phyloP scores from a whole-genome alignment of 2,113 vertebrate species.

The Noctilio leporinus region DNA sequence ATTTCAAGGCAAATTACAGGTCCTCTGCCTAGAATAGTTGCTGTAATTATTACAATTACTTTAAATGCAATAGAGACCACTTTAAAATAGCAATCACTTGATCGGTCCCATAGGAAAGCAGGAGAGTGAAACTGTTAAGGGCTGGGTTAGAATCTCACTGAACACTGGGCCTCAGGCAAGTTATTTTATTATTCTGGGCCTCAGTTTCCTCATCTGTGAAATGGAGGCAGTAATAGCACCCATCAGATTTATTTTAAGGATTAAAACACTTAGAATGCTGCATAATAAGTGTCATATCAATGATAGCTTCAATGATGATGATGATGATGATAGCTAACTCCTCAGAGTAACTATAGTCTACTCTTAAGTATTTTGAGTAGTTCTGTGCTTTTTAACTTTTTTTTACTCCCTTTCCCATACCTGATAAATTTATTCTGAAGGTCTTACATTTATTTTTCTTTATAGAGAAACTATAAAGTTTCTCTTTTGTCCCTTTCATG shows the following conservation, averaged over 20 bases:
- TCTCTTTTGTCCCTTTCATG: neutral
- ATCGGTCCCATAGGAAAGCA: neutral
- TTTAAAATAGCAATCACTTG: neutral
- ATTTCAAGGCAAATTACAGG: neutral
- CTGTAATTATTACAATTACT: neutral
- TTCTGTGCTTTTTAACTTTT: neutral
- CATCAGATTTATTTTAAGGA: neutral
- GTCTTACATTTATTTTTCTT: neutral
- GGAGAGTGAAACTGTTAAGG: neutral
- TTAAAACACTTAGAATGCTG: neutral
- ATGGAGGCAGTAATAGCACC: neutral
- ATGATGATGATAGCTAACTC: neutral
- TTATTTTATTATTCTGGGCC: neutral
- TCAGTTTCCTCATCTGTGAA: neutral
- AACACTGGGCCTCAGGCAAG: neutral
- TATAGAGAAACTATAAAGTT: no score
- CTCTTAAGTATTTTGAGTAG: neutral
- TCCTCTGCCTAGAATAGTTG: neutral
- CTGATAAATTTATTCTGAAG: neutral
- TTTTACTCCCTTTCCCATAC: neutral
- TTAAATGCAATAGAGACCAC: neutral
- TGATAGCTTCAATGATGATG: neutral
- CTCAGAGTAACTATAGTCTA: neutral
- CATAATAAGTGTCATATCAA: neutral
- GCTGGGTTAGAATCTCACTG: neutral